Evolutionary conservation across 2,888 invertebrate genomes (phyloP).

Genomic region (Lamellibrachia columna): DNA sequence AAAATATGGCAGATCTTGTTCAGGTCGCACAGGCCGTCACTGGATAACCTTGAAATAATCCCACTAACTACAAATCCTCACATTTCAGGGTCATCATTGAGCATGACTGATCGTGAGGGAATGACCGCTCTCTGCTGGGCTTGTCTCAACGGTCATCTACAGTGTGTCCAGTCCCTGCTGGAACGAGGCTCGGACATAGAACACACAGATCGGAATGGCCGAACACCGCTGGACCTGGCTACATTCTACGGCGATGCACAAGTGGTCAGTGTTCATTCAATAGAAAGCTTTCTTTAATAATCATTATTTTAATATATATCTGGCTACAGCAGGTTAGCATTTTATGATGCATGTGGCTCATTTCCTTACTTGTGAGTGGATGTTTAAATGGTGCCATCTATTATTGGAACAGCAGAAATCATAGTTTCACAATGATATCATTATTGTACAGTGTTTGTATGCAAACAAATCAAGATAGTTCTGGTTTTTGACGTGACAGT

Average conservation of each 20-base stretch:
- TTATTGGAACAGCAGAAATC: too few species aligned
- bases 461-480: too few species aligned
- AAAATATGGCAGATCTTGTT: too few species aligned
- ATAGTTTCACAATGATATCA: too few species aligned
- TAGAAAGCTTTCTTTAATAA: not conserved
- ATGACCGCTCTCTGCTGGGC: slow-evolving; percentile 92
- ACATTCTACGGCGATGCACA: slow-evolving; percentile 71
- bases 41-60: too few species aligned
- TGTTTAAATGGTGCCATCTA: too few species aligned
- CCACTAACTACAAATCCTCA: not conserved
- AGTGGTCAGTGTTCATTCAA: slow-evolving; percentile 57
- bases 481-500: too few species aligned
- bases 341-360: too few species aligned
- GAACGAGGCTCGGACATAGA: slow-evolving; percentile 85
- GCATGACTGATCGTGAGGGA: slow-evolving; percentile 86
- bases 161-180: slow-evolving; percentile 79
- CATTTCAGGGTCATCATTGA: slow-evolving; percentile 76
- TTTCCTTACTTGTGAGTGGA: too few species aligned
- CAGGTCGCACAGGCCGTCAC: too few species aligned
- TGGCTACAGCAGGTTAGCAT: too few species aligned
- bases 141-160: slow-evolving; percentile 83
- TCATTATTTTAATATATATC: not conserved
- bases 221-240: slow-evolving; percentile 91
- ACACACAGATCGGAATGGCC: slow-evolving; percentile 85
- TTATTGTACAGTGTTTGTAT: too few species aligned